Base-by-base conservation (phyloP, 2,888 invertebrate genomes). In the Cremastobaeus sp. region DNA sequence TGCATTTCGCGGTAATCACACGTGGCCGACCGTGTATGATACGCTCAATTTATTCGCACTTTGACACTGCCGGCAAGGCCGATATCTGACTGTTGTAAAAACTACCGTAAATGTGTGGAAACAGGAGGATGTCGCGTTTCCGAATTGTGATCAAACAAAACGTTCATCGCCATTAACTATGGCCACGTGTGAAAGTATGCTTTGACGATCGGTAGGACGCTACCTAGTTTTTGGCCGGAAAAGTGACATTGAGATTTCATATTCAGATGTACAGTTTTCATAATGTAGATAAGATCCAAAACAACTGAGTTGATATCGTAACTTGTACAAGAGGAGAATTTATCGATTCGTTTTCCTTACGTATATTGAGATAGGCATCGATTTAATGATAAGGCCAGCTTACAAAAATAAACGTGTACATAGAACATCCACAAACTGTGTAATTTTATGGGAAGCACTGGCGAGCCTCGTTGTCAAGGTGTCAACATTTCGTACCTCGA, bases 201-300 rank as follows among this genome's bases (percentile, higher is more conserved):
- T 15, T 48, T 20, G 28, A 60, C 20, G 47, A 60, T 48, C 60
- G 30, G 39, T 37, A 15, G 4, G 11, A 52, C 2, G 11, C 11
- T 9, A 55, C 9, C 4, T 32, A 35, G 39, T 39, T 25, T 39
- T 60, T 35, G 39, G 21, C 47, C 21, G 9, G 11, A 6, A 41
- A 50, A 17, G 70, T 62, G 71, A 54, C n/a, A n/a, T n/a, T n/a
- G n/a, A n/a, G n/a, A n/a, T n/a, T n/a, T n/a, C n/a, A n/a, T n/a
- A 71, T 45, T 8, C 25, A 50, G 68, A 62, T 76, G 78, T 81
- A 81, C 77, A 81, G 81, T 81, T 82, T 82, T 80, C 78, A 75
- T 82, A 82, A 77, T 59, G 18, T 64, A 69, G 28, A 32, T 62
- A 60, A 70, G 65, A 48, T 5, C 18, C 39, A 39, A 25, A 5